Evolutionary conservation across 2,797 vertebrate species (phyloP), one percentile per base, ranked within the genome.

Genomic region (Spondyliosoma cantharus): DNA sequence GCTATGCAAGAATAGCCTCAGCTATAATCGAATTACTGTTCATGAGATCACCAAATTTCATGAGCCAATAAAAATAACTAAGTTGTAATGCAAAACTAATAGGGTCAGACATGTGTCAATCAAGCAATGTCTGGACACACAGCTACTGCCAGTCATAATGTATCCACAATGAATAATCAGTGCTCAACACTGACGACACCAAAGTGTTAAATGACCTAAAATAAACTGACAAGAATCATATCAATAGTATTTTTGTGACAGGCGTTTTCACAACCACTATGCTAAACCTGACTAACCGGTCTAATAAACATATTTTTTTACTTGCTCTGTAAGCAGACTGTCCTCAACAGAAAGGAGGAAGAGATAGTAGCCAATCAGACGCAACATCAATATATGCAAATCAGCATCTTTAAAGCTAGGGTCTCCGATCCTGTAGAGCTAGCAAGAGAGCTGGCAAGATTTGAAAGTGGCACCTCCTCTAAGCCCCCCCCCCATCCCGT

Each of bases 271-370:
- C 25, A 43, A 25, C 17, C n/a, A 5, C 53, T 63, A 14, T 19
- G 0, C 20, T 29, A 72, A 57, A 49, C 42, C 27, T 49, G 42
- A 53, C 22, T n/a, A 64, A 70, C 32, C 0, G 0, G 24, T 43
- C 32, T 45, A 48, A 22, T 29, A 22, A 72, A 78, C 25, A 76
- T 46, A 70, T 58, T 43, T 53, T 50, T 59, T 60, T 37, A 9
- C 17, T 27, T n/a, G 56, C n/a, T 24, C 7, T 45, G 29, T 50
- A 37, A 37, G 32, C 32, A 37, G 9, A 37, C 14, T n/a, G 16
- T 43, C 22, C 49, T 58, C 43, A 53, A 53, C 48, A 45, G 24
- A 5, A 65, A 71, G 4, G 29, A 49, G 22, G 16, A 43, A 53
- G 60, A 63, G 22, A 43, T 52, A 29, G 59, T 20, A 52, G 15